A percentile compares a stretch with the other conserved stretches of the same genome.
Evolutionary conservation across 1,140 invertebrate species (phyloP).

Genomic region (Saccostrea echinata): DNA sequence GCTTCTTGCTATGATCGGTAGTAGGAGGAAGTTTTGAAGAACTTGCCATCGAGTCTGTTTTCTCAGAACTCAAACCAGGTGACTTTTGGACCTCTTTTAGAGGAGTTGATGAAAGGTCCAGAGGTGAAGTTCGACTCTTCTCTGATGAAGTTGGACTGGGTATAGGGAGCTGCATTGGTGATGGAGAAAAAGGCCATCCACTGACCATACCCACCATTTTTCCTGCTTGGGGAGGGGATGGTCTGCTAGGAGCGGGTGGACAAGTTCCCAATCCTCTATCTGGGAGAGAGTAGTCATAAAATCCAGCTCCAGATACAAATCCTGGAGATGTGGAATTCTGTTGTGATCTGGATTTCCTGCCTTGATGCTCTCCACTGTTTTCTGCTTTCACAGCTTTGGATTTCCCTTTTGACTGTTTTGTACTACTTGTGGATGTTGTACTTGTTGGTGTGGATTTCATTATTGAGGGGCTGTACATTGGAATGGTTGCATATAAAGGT

Average conservation of each 20-base stretch:
- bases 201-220: conserved; percentile 45
- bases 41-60: conserved; percentile 29
- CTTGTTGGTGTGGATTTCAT: conserved; percentile 31
- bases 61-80: conserved; percentile 30
- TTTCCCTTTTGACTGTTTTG: conserved; percentile 38
- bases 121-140: conserved; percentile 62
- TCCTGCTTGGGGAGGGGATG: conserved; percentile 44
- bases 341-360: conserved; percentile 32
- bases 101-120: conserved; percentile 70
- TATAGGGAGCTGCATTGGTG: conserved; percentile 56
- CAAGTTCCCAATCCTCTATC: conserved; percentile 71
- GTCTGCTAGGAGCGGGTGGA: conserved; percentile 51
- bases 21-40: conserved; percentile 4
- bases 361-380: conserved; percentile 21
- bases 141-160: conserved; percentile 61
- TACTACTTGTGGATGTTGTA: neutral
- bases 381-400: conserved; percentile 10
- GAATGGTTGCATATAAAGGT: conserved; percentile 15
- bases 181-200: conserved; percentile 62
- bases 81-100: conserved; percentile 59
- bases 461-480: conserved; percentile 17
- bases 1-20: conserved; percentile 11
- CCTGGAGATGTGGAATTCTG: neutral
- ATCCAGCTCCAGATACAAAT: conserved; percentile 42
- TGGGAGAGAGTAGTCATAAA: conserved; percentile 75